Base-by-base conservation (phyloP, 2,888 invertebrate genomes). In the Campopleginae sp. region DNA sequence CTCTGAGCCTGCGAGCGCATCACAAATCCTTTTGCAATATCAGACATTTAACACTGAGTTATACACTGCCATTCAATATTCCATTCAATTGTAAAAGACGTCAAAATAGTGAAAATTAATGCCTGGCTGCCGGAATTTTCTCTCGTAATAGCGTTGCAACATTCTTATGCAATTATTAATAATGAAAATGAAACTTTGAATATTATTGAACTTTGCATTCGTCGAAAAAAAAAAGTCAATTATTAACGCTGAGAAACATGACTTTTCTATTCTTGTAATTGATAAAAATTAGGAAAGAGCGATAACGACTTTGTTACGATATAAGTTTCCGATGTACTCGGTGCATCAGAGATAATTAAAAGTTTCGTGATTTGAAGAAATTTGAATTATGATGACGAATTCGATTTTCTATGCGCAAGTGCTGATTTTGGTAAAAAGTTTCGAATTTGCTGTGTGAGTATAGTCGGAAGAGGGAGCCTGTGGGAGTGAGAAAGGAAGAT, bases 361-460 rank as follows among this genome's bases (percentile, higher is more conserved):
- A 38, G 33, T 63, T 54, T 19, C 38, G 12, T 63, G 48, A 48
- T 76, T 76, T 48, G 27, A 31, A 44, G 19, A 68, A 81, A 61
- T 70, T 46, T 27, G 17, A 42, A 27, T 51, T 70, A 76, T 48
- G 27, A 58, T 23, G 63, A 70, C 65, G 65, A 71, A 46, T 80
- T 65, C 33, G 42, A 12, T 84, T 74, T 74, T 38, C 68, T 71
- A 27, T n/a, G 44, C 23, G 74, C 66, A 27, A 46, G 58, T 42
- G 75, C 65, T 65, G 80, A 77, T 48, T 76, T 33, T 77, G 46
- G 77, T 51, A 51, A 48, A 68, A 78, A 85, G 78, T 82, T 85
- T 78, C 58, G 48, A 66, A 10, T 42, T 27, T 74, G 12, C 42
- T 51, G 66, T 44, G 51, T 51, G 44, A 54, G 8, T 27, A 75